phyloP scores from a whole-genome alignment of 64 coral and sea anemone species.

The Astreopora myriophthalma region DNA sequence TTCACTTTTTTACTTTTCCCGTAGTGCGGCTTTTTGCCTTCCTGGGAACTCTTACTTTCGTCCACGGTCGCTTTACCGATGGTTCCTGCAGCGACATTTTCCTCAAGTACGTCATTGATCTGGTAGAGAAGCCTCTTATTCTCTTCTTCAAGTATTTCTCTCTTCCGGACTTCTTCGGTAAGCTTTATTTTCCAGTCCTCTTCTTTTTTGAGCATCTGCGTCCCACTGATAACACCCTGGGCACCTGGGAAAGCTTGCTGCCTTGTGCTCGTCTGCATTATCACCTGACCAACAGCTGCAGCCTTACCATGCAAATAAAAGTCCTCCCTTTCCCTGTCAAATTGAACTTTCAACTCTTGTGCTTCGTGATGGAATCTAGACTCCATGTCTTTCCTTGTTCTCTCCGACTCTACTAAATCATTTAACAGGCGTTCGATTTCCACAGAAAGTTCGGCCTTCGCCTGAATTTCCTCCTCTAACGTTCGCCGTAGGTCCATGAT shows the following conservation, averaged over 20 bases:
- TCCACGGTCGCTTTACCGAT: not conserved
- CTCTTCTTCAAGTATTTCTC: slow-evolving; percentile 76
- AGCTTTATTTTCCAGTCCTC: slow-evolving; percentile 41
- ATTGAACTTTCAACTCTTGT: slow-evolving; percentile 47
- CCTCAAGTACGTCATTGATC: slow-evolving; percentile 60
- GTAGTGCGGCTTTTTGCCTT: not conserved
- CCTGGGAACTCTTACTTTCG: not conserved
- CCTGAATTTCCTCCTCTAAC: slow-evolving; percentile 70
- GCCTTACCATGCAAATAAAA: slow-evolving; percentile 20
- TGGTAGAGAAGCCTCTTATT: slow-evolving; percentile 87
- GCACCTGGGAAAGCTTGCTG: not conserved
- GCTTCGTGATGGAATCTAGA: slow-evolving; percentile 34
- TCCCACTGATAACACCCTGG: not conserved
- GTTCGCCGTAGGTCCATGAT: slow-evolving; percentile 51
- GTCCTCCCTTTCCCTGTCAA: slow-evolving; percentile 60
- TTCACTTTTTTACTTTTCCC: slow-evolving; percentile 14
- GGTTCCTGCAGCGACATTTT: not conserved
- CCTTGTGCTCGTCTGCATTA: not conserved
- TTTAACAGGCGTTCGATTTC: slow-evolving; percentile 79
- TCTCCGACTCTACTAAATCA: slow-evolving; percentile 70
- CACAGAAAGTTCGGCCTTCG: slow-evolving; percentile 68
- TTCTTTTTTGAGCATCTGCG: not conserved
- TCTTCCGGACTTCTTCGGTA: slow-evolving; percentile 53
- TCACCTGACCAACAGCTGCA: slow-evolving; percentile 5
- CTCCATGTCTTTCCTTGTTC: slow-evolving; percentile 64